These are phyloP conservation scores for Poecilia wingei DNA, from an alignment of 2,797 vertebrate species.

Conservation along the genomic window DNA sequence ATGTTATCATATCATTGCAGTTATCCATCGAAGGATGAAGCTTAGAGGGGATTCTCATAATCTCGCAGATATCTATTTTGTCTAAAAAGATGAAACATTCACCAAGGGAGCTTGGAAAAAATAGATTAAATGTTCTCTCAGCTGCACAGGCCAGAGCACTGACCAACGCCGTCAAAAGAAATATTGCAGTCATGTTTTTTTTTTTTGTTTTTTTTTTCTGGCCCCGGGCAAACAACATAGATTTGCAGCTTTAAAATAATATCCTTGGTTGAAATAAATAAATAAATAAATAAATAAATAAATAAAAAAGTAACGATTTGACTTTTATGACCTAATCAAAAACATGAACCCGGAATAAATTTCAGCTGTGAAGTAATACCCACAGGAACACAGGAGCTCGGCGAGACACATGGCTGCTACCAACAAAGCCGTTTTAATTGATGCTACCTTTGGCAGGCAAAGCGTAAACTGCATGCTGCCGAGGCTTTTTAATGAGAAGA, in stretches of 20 bases:
- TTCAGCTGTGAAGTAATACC: constrained; percentile 7
- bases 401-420: constrained; percentile 18
- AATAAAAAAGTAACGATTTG: background rate
- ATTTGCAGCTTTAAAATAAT: constrained; percentile 23
- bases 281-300: background rate
- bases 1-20: background rate
- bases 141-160: background rate
- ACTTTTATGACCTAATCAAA: constrained; percentile 27
- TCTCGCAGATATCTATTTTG: constrained; percentile 17
- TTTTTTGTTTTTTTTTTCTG: background rate
- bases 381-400: constrained; percentile 6
- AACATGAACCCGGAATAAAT: constrained; percentile 11
- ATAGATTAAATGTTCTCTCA: constrained; percentile 5
- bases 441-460: constrained; percentile 11
- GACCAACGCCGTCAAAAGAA: constrained; percentile 5
- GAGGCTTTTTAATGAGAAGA: constrained; percentile 18
- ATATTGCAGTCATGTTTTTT: constrained; percentile 25
- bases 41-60: constrained; percentile 24
- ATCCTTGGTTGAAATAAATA: constrained; percentile 3
- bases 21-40: constrained; percentile 15
- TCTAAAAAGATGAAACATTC: constrained; percentile 7
- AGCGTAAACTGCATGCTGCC: constrained; percentile 23
- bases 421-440: constrained; percentile 9
- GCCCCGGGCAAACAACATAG: constrained; percentile 7
- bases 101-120: background rate